Evolutionary conservation across 2,797 vertebrate genomes (phyloP).

Genomic region (Macropodus opercularis): DNA sequence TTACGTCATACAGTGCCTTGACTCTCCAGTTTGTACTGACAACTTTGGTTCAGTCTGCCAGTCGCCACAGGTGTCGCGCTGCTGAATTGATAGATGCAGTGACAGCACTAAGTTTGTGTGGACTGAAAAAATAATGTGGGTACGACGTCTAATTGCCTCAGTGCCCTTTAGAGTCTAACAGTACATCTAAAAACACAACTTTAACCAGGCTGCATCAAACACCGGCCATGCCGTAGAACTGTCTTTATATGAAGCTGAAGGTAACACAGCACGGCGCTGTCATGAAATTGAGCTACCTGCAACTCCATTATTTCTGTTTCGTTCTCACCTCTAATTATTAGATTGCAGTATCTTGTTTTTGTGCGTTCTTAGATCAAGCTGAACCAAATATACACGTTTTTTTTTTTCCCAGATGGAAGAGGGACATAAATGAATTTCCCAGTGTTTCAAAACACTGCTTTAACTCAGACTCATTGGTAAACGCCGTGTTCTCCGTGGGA

Average conservation of each 20-base stretch:
- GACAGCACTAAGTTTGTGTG: slow-evolving; percentile 15
- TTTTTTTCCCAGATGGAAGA: too few relatives aligned
- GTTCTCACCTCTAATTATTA: too few relatives aligned
- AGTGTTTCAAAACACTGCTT: background rate
- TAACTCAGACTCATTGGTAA: background rate
- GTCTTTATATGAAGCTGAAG: background rate
- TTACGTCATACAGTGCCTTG: slow-evolving; percentile 46
- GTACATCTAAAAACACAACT: background rate
- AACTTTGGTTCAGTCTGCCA: slow-evolving; percentile 29
- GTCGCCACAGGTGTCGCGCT: slow-evolving; percentile 52
- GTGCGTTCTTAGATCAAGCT: too few relatives aligned
- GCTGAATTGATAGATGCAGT: slow-evolving; percentile 20
- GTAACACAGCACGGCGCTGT: too few relatives aligned
- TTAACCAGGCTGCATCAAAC: background rate
- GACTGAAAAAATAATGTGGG: slow-evolving; percentile 13
- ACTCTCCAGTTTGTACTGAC: slow-evolving; percentile 15
- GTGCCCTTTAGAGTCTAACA: slow-evolving; percentile 24
- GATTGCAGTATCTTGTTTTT: too few relatives aligned
- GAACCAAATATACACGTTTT: too few relatives aligned
- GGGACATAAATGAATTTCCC: too few relatives aligned
- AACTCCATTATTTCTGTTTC: too few relatives aligned
- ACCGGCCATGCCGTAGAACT: background rate
- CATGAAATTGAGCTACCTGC: too few relatives aligned
- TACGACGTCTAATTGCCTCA: slow-evolving; percentile 7
- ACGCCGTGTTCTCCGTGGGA: background rate